Conservation (phyloP, 2,888 invertebrate genomes). For the Antheraea assamensis region DNA sequence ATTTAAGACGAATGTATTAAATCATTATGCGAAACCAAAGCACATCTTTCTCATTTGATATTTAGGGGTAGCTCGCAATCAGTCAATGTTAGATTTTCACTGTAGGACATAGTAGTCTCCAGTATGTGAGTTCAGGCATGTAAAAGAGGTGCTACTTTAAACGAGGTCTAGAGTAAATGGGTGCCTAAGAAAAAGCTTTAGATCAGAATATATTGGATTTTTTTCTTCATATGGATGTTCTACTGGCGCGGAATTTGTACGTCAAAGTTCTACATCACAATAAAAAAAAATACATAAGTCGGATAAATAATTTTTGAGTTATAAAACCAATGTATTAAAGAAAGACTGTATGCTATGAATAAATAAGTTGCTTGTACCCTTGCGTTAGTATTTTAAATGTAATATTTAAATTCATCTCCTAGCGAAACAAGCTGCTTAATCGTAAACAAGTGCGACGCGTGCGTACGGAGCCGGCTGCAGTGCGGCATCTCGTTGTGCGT, state of each 20-base stretch:
- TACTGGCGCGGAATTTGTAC: neutral
- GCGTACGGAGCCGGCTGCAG: constrained; percentile 35
- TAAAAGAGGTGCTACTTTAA: too few relatives aligned
- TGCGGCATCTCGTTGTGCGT: constrained; percentile 43
- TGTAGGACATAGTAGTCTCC: too few relatives aligned
- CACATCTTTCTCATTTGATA: neutral
- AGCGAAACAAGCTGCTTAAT: constrained; percentile 44
- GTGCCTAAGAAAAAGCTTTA: too few relatives aligned
- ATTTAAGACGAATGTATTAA: too few relatives aligned
- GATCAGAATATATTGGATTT: neutral
- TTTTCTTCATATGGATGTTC: neutral
- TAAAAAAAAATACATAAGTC: neutral
- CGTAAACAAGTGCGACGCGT: constrained; percentile 19
- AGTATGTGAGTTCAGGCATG: too few relatives aligned
- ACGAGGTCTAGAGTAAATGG: too few relatives aligned
- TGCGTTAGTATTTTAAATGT: constrained; percentile 2
- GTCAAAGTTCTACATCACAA: neutral
- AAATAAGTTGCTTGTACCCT: constrained; percentile 2
- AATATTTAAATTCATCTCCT: constrained; percentile 22
- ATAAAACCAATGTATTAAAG: neutral
- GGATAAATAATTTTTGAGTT: neutral
- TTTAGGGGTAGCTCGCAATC: too few relatives aligned
- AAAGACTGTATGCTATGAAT: neutral
- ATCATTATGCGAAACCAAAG: neutral
- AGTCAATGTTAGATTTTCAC: too few relatives aligned